These are phyloP conservation scores for Tangara arthus DNA, from an alignment of 2,797 vertebrate species.

Conservation along the genomic window DNA sequence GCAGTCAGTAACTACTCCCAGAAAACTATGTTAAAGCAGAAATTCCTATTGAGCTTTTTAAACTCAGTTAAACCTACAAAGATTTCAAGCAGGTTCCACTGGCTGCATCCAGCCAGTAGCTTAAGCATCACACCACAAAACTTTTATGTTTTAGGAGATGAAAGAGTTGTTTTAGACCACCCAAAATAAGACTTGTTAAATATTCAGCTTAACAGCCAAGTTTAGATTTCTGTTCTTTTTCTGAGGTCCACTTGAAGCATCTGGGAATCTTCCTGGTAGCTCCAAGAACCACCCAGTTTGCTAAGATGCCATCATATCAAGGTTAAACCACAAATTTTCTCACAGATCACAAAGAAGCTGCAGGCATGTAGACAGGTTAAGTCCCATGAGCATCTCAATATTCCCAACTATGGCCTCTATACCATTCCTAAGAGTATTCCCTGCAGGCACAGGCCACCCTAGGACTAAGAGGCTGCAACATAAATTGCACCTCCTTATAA, in stretches of 20 bases:
- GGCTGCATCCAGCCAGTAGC: neutral
- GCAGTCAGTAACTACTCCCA: neutral
- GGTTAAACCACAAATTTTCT: neutral
- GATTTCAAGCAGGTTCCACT: neutral
- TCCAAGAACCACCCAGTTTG: neutral
- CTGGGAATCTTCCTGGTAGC: neutral
- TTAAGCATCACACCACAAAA: neutral
- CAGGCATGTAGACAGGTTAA: too few species aligned
- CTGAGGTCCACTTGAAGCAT: neutral
- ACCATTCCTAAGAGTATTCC: neutral
- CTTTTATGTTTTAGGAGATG: neutral
- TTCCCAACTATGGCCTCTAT: fast-evolving
- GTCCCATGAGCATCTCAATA: fast-evolving
- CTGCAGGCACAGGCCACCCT: neutral
- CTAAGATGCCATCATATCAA: neutral
- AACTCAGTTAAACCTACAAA: neutral
- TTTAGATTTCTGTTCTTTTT: neutral
- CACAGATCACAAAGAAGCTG: neutral
- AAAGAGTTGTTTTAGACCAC: neutral
- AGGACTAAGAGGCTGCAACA: neutral
- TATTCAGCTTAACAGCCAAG: neutral
- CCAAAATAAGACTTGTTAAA: neutral
- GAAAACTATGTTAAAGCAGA: neutral
- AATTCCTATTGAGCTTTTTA: neutral
- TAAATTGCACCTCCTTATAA: neutral